phyloP scores from a whole-genome alignment of 2,113 vertebrate genomes.

The Apteryx mantelli region DNA sequence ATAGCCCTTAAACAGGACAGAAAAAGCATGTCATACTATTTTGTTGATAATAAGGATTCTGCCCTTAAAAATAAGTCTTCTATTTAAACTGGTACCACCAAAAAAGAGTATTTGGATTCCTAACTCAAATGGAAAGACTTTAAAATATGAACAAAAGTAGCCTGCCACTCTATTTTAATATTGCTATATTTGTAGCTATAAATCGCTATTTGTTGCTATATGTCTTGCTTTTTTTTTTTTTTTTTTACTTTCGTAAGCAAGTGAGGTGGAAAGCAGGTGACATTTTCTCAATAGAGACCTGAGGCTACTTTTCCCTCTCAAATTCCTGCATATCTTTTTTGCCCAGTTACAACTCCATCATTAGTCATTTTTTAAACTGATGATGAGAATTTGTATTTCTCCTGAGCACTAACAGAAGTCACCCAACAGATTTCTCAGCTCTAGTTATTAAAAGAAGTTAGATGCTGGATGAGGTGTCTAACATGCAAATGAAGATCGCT shows the following conservation, averaged over 20 bases:
- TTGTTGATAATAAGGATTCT: background rate
- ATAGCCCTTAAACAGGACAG: background rate
- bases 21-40: background rate
- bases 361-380: background rate
- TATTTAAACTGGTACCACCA: background rate
- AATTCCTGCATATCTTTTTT: background rate
- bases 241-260: background rate
- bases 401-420: background rate
- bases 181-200: background rate
- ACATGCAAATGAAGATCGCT: background rate
- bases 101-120: background rate
- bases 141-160: slow-evolving; percentile 32
- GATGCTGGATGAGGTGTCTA: background rate
- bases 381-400: background rate
- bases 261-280: background rate
- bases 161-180: background rate
- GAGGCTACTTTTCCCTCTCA: background rate
- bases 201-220: too few relatives aligned
- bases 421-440: background rate
- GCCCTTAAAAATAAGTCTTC: background rate
- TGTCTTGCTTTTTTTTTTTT: background rate
- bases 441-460: background rate
- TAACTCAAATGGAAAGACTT: slow-evolving; percentile 31
- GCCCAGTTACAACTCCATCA: background rate
- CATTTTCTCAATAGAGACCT: background rate